These are phyloP conservation scores for Slavum lentiscoides DNA, from an alignment of 2,888 invertebrate species.

Conservation along the genomic window DNA sequence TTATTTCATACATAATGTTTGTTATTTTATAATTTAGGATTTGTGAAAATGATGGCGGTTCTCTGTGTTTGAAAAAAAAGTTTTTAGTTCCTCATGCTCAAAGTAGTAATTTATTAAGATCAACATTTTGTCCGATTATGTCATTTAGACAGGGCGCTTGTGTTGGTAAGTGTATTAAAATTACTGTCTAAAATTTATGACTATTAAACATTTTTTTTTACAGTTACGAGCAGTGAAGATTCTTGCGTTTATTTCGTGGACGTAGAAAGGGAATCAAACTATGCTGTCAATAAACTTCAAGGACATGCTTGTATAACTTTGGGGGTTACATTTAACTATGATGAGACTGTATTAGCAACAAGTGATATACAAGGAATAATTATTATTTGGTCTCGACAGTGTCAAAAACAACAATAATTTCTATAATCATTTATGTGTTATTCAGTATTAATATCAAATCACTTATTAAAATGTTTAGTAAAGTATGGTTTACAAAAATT, in stretches of 20 bases:
- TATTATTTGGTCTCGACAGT: conserved; percentile 71
- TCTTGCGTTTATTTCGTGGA: conserved; percentile 78
- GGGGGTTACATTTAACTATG: conserved; percentile 84
- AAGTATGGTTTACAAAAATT: no score
- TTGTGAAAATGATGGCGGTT: conserved; percentile 68
- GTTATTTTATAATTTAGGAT: conserved; percentile 62
- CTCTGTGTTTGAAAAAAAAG: conserved; percentile 68
- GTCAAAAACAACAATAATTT: conserved; percentile 23
- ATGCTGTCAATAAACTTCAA: conserved; percentile 67
- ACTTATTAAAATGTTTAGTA: no score
- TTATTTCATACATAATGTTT: neutral
- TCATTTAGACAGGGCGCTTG: conserved; percentile 80
- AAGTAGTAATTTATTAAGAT: conserved; percentile 65
- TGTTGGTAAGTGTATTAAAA: conserved; percentile 64
- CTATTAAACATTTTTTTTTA: conserved; percentile 55
- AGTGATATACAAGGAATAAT: conserved; percentile 80
- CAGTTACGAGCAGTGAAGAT: conserved; percentile 78
- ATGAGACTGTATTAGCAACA: conserved; percentile 82
- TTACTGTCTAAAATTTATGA: neutral
- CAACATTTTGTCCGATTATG: conserved; percentile 85
- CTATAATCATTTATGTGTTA: neutral
- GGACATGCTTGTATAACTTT: conserved; percentile 83
- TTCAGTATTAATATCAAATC: no score
- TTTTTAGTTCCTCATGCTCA: conserved; percentile 69
- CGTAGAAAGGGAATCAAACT: conserved; percentile 66